Base-by-base conservation (phyloP, 2,888 invertebrate genomes). In the Invenusta paracnida region DNA sequence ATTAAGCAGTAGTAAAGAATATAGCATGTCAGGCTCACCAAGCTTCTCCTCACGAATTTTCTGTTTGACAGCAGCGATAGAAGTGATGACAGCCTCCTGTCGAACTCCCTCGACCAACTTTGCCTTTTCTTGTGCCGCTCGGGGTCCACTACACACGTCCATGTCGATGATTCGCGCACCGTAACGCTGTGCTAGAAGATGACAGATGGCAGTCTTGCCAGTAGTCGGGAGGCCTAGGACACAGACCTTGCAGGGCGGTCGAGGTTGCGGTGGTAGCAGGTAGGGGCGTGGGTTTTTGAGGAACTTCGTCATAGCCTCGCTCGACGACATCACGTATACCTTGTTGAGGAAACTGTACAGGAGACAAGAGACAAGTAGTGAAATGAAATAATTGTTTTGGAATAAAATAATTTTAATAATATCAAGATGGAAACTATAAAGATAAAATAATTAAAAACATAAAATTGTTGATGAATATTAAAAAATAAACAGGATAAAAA, bases 341-440 rank as follows among this genome's bases (percentile, higher is more conserved):
- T 91, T 91, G 88, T 91, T 91, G 87, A 92, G 88, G 87, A 91
- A 92, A 86, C 91, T 91, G 88, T n/a, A n/a, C n/a, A n/a, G n/a
- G n/a, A n/a, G n/a, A n/a, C n/a, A n/a, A n/a, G n/a, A n/a, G n/a
- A n/a, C n/a, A n/a, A n/a, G n/a, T n/a, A n/a, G n/a, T n/a, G n/a
- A n/a, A n/a, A n/a, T n/a, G n/a, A n/a, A n/a, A n/a, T n/a, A n/a
- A n/a, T n/a, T n/a, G n/a, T n/a, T n/a, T n/a, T n/a, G n/a, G n/a
- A n/a, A n/a, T n/a, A n/a, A n/a, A n/a, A n/a, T n/a, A n/a, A n/a
- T n/a, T n/a, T n/a, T n/a, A n/a, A n/a, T n/a, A n/a, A n/a, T n/a
- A n/a, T n/a, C n/a, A n/a, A n/a, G n/a, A n/a, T n/a, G n/a, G n/a
- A n/a, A n/a, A n/a, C n/a, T n/a, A n/a, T n/a, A n/a, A n/a, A n/a